These are phyloP conservation scores for Cossypha polioptera DNA, from an alignment of 2,797 vertebrate genomes.

Conservation along the genomic window DNA sequence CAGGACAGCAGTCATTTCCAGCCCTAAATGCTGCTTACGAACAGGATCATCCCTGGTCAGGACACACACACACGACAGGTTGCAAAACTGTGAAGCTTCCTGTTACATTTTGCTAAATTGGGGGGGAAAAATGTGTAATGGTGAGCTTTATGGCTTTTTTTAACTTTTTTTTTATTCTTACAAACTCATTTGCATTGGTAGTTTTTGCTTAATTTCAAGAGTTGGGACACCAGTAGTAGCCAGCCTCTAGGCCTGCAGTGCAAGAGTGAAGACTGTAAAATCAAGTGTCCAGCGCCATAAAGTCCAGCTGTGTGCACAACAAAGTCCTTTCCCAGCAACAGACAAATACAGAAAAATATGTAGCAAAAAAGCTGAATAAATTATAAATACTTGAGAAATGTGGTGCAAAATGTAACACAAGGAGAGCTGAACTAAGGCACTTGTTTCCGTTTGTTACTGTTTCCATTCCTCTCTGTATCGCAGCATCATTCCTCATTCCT, in stretches of 20 bases:
- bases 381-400: slow-evolving; percentile 45
- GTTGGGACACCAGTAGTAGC: not conserved
- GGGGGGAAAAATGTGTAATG: not conserved
- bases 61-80: accelerated
- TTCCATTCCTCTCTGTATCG: not conserved
- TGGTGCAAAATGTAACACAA: not conserved
- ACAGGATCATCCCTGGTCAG: accelerated
- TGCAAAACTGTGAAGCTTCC: not conserved
- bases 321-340: not conserved
- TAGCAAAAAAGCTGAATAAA: slow-evolving; percentile 45
- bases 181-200: slow-evolving; percentile 19
- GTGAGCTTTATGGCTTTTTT: slow-evolving; percentile 11
- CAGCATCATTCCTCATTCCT: not conserved
- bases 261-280: not conserved
- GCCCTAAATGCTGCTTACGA: accelerated
- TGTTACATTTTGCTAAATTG: accelerated
- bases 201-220: not conserved
- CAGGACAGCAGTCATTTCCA: not conserved
- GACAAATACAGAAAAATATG: not conserved
- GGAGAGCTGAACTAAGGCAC: slow-evolving; percentile 18
- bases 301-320: not conserved
- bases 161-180: slow-evolving; percentile 47
- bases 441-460: not conserved
- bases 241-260: not conserved
- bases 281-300: not conserved